Conservation (phyloP, 2,797 vertebrate species). For the Rhinophrynus dorsalis region DNA sequence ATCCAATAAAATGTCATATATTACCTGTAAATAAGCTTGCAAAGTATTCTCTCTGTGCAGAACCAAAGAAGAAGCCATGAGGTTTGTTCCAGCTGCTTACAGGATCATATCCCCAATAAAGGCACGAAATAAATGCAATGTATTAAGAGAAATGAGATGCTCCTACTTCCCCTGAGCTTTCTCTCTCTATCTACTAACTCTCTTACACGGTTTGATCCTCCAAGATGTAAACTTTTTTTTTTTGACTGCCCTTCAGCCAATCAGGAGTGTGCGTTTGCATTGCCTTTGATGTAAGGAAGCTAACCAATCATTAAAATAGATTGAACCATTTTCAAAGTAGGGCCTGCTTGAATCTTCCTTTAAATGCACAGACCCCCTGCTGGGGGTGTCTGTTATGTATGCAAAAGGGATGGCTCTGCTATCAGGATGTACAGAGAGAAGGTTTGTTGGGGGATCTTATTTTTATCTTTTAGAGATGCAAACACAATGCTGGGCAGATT, state of each 20-base stretch:
- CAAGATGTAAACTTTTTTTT: constrained; percentile 44
- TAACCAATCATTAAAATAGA: constrained; percentile 68
- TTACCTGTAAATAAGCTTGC: constrained; percentile 80
- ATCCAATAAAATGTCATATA: no score
- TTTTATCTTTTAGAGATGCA: constrained; percentile 31
- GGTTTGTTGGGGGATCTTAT: constrained; percentile 9
- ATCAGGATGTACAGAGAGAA: constrained; percentile 27
- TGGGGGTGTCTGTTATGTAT: constrained; percentile 74
- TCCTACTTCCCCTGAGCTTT: constrained; percentile 4
- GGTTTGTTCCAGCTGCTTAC: constrained; percentile 51
- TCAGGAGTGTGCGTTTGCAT: constrained; percentile 50
- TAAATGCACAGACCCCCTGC: constrained; percentile 77
- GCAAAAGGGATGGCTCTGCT: constrained; percentile 60
- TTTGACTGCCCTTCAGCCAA: constrained; percentile 52
- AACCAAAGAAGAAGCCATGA: constrained; percentile 78
- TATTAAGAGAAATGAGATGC: not conserved
- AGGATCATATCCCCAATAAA: constrained; percentile 21
- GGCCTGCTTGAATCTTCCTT: constrained; percentile 71
- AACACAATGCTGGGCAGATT: no score
- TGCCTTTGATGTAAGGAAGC: constrained; percentile 62
- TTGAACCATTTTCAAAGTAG: constrained; percentile 71
- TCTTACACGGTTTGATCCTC: constrained; percentile 20
- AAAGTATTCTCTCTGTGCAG: constrained; percentile 79
- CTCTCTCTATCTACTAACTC: not conserved
- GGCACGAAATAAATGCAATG: not conserved